Evolutionary conservation across 2,888 invertebrate species (phyloP), one percentile per base, ranked within the genome.

Genomic region (Drosophila incognita): DNA sequence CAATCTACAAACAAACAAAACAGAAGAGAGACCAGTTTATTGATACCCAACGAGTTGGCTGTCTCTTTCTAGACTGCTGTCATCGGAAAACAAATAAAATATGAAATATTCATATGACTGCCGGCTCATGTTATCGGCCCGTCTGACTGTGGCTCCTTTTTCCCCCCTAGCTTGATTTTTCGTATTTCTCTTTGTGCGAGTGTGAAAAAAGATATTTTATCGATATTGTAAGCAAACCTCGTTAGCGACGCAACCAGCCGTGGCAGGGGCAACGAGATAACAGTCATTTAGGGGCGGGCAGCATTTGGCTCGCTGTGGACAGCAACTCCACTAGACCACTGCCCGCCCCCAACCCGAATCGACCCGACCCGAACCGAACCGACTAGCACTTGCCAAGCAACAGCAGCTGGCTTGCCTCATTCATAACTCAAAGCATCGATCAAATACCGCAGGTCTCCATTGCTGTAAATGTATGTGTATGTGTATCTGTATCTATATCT

Each of bases 171-270:
- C 21, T 15, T 21, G 57, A 36, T 56, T 56, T 56, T 27, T 24
- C 5, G 52, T 52, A 31, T 52, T 11, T 31, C 13, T 40, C 2
- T 13, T 1, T 27, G 4, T 38, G n/a, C 8, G n/a, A 31, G 59
- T 38, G 46, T 62, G 51, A 61, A 67, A 72, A 68, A 65, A 79
- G 64, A 86, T 73, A 79, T 64, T 77, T 73, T 83, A 85, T 83
- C 86, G 88, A 82, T 81, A 85, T 72, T 81, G 88, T 83, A 83
- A 81, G 75, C 83, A 87, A 81, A 79, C 79, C 72, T 81, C 81
- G 79, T 82, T 87, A 79, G 82, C 67, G 29, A 11, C 53, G 24
- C 56, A 24, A 49, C 13, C 13, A 13, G 57, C 4, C 24, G 31
- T 18, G 27, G 40, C 21, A 40, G 42, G 15, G 42, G 35, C 15